phyloP scores from a whole-genome alignment of 2,888 invertebrate genomes.

The Tiphia femorata region DNA sequence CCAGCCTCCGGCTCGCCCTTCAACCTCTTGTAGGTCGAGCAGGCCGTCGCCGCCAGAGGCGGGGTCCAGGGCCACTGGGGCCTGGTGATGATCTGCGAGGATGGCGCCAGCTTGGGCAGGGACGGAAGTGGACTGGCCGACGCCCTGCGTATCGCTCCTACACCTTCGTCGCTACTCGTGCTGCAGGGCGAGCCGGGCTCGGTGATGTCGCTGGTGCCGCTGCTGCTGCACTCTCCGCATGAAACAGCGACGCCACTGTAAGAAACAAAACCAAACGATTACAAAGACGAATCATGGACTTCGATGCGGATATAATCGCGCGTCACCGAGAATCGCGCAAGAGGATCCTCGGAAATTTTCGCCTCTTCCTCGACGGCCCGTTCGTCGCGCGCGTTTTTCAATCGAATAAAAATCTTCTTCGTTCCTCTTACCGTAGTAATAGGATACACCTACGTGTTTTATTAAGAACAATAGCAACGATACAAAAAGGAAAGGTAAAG shows the following conservation, averaged over 20 bases:
- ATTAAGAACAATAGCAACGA: too few species aligned
- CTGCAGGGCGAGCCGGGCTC: conserved; percentile 89
- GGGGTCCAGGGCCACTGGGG: conserved; percentile 68
- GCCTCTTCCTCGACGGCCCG: too few species aligned
- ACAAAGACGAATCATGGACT: neutral
- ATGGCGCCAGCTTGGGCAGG: conserved; percentile 60
- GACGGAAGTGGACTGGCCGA: conserved; percentile 59
- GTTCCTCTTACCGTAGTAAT: too few species aligned
- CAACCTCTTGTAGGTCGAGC: conserved; percentile 63
- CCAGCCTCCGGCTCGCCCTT: conserved; percentile 65
- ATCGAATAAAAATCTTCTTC: too few species aligned
- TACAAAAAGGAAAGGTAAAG: too few species aligned
- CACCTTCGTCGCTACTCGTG: conserved; percentile 75
- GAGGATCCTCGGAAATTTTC: too few species aligned
- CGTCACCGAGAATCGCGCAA: too few species aligned
- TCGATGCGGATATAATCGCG: too few species aligned
- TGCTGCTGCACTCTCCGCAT: conserved; percentile 75
- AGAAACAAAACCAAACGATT: conserved; percentile 34
- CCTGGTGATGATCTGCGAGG: conserved; percentile 59
- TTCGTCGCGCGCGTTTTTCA: too few species aligned
- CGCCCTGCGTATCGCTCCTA: conserved; percentile 51
- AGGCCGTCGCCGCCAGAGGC: conserved; percentile 63
- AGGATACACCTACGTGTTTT: too few species aligned
- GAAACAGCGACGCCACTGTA: conserved; percentile 87
- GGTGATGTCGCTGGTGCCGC: conserved; percentile 83